phyloP scores from a whole-genome alignment of 2,888 invertebrate species.

The Melipona beecheii region DNA sequence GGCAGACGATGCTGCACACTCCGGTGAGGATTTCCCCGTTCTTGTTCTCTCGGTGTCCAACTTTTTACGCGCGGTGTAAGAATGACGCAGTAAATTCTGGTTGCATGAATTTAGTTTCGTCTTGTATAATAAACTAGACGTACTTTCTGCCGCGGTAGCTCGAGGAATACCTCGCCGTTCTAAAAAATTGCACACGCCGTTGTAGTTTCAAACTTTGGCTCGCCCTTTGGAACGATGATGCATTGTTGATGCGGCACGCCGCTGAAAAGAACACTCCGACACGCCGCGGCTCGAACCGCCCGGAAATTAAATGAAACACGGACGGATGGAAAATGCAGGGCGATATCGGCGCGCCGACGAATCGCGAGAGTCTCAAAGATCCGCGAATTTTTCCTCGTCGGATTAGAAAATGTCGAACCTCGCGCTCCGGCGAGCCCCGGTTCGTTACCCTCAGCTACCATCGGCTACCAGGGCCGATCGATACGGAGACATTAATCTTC shows the following conservation, averaged over 20 bases:
- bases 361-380: not conserved
- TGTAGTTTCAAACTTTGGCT: conserved; percentile 1
- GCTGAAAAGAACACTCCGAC: not conserved
- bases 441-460: conserved; percentile 44
- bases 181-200: not conserved
- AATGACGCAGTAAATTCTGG: conserved; percentile 67
- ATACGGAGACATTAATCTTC: conserved; percentile 55
- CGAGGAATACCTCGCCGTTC: not conserved
- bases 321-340: not conserved
- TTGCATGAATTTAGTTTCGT: conserved; percentile 64
- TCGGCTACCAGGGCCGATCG: conserved; percentile 39
- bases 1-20: conserved; percentile 12
- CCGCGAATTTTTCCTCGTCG: not conserved
- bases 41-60: conserved; percentile 48
- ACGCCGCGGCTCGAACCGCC: not conserved
- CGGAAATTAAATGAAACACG: not conserved
- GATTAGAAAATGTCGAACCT: too few species aligned
- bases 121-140: conserved; percentile 64
- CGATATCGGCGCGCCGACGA: not conserved
- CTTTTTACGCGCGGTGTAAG: conserved; percentile 59
- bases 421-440: not conserved
- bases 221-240: conserved; percentile 16
- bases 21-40: conserved; percentile 45
- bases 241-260: not conserved
- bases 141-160: conserved; percentile 38